Base-by-base conservation (phyloP, 2,797 vertebrate species). In the Sorex maritimensis region DNA sequence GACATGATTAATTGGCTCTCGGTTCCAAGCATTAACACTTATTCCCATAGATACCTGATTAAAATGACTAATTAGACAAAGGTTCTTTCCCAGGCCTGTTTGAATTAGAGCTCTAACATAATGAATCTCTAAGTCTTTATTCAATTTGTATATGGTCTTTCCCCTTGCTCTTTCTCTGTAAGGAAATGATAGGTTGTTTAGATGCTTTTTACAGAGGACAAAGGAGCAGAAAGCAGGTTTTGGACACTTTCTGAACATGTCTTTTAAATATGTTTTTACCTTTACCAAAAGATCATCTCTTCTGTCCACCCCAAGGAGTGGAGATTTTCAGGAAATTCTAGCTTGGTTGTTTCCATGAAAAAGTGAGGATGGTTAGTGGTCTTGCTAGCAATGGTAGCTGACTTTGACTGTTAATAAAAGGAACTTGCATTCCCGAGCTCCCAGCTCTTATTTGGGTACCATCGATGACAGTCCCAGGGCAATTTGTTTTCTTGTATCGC, bases 1-100 rank as follows among this genome's bases (percentile, higher is more conserved):
- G 79, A 91, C 5, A 15, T 93, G 87, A 95, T 87, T 95, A 93
- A 93, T 79, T 61, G 67, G 28, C 55, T 89, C 41, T 80, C 81
- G 94, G 10, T 87, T 92, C 85, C 34, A 69, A 88, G 74, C 89
- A 93, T 89, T 95, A 94, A 63, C 74, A 81, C 38, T 73, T 86
- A 82, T 85, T 92, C 94, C 91, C 46, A 87, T 14, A 93, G 93
- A 81, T 67, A 93, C 75, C 91, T 81, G 94, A 92, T 93, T 91
- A 92, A 65, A 78, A 55, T 91, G 81, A 92, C 92, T 95, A 92
- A 95, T 95, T 92, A 96, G 78, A 89, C 72, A 72, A 80, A 91
- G 85, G n/a, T 92, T 93, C 84, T 93, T 93, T 55, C 72, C 89
- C 75, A 95, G 91, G 86, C 67, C 71, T 82, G 13, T 74, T 94